Evolutionary conservation across 2,888 invertebrate genomes (phyloP).

Genomic region (Nomada ferruginata): DNA sequence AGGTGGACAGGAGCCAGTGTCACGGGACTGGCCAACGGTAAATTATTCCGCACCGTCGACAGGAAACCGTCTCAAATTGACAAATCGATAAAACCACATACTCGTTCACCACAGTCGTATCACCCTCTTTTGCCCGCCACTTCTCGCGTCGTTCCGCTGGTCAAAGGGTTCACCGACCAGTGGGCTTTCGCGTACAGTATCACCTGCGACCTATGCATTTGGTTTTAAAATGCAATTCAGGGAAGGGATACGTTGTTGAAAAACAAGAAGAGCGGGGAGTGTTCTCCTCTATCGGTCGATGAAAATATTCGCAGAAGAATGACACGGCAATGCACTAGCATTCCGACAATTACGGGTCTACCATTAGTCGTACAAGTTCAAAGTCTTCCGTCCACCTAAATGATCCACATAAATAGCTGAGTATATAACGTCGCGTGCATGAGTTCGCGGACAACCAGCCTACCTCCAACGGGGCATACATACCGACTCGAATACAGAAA

Average conservation of each 20-base stretch:
- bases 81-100: conserved; percentile 64
- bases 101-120: conserved; percentile 16
- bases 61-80: conserved; percentile 62
- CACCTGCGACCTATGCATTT: conserved; percentile 2
- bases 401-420: background rate
- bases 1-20: conserved; percentile 17
- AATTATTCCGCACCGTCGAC: conserved; percentile 62
- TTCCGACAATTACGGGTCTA: background rate
- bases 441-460: background rate
- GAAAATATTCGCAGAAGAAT: background rate
- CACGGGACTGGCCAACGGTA: conserved; percentile 22
- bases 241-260: conserved; percentile 15
- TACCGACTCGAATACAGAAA: conserved; percentile 1
- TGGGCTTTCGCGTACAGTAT: background rate
- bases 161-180: conserved; percentile 39
- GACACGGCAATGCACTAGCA: too few species aligned
- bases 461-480: background rate
- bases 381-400: too few species aligned
- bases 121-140: background rate
- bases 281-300: background rate
- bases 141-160: conserved; percentile 1
- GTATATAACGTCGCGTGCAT: conserved; percentile 33
- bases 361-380: too few species aligned
- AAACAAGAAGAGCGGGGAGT: conserved; percentile 1
- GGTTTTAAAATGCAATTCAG: conserved; percentile 29